Conservation (phyloP, 2,113 vertebrate genomes). For the Centropus bengalensis region DNA sequence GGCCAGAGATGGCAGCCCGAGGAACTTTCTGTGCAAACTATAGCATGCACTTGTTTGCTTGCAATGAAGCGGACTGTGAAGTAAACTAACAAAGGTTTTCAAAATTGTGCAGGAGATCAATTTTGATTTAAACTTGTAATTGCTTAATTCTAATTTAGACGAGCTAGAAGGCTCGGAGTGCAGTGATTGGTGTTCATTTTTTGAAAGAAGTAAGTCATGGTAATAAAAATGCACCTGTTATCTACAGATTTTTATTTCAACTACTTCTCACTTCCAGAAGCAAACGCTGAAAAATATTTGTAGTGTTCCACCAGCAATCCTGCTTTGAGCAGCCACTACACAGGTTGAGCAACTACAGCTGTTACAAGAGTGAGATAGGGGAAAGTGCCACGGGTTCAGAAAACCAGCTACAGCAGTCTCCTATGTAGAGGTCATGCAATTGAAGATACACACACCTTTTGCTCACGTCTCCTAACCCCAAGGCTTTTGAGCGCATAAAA, state of each 20-base stretch:
- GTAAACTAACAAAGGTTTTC: not conserved
- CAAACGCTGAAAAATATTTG: not conserved
- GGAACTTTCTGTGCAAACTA: not conserved
- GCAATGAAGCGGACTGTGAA: not conserved
- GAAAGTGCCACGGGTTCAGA: not conserved
- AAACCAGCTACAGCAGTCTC: not conserved
- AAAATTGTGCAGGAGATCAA: not conserved
- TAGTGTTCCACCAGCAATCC: not conserved
- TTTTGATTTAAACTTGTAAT: not conserved
- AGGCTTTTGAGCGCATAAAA: not conserved
- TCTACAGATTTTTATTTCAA: not conserved
- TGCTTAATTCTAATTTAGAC: not conserved
- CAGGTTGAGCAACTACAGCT: not conserved
- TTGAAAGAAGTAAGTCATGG: not conserved
- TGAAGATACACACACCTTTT: not conserved
- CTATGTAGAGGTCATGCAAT: not conserved
- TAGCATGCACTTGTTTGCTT: accelerated
- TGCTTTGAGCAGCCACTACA: not conserved
- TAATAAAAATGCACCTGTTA: not conserved
- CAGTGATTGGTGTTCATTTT: not conserved
- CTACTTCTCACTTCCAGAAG: not conserved
- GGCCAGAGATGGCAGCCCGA: not conserved
- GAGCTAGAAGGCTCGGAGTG: not conserved
- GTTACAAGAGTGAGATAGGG: accelerated
- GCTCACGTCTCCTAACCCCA: not conserved